Percentiles rank a stretch among this genome's conserved stretches.
Evolutionary conservation across 2,888 invertebrate genomes (phyloP).

Genomic region (Autographa pulchrina): DNA sequence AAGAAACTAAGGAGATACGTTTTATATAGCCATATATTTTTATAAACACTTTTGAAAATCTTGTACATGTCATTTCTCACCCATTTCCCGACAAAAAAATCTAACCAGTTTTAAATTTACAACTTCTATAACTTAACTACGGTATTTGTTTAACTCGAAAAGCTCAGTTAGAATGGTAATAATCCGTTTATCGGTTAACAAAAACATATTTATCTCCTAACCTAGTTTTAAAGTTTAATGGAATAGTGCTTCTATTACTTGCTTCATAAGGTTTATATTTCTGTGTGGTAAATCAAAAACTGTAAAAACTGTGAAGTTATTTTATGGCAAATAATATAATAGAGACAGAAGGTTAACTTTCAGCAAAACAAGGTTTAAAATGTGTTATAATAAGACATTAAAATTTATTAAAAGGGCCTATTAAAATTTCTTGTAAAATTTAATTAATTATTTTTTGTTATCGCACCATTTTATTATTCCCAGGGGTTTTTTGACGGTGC

Average conservation of each 20-base stretch:
- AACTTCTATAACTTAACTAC: constrained; percentile 61
- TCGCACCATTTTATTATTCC: too few species aligned
- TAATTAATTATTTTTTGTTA: too few species aligned
- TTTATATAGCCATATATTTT: too few species aligned
- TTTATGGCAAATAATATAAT: constrained; percentile 10
- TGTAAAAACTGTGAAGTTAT: constrained; percentile 44
- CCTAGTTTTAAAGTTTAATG: constrained; percentile 28
- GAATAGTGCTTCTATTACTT: constrained; percentile 23
- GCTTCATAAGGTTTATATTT: background rate
- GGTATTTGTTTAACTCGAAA: constrained; percentile 64
- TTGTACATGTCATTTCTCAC: background rate
- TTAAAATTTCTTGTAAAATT: too few species aligned
- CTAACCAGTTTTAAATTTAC: constrained; percentile 59
- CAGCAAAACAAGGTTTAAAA: background rate
- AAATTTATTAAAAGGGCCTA: too few species aligned
- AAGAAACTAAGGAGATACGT: too few species aligned
- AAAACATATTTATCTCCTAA: constrained; percentile 52
- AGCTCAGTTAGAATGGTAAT: constrained; percentile 63
- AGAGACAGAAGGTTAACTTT: constrained; percentile 13
- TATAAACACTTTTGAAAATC: too few species aligned
- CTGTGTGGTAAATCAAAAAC: constrained; percentile 6
- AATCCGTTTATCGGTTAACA: constrained; percentile 54
- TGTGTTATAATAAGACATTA: too few species aligned
- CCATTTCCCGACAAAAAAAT: constrained; percentile 8
- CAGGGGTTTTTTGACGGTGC: too few species aligned